Evolutionary conservation across 2,888 invertebrate genomes (phyloP).

Genomic region (Toxonevra muliebris): DNA sequence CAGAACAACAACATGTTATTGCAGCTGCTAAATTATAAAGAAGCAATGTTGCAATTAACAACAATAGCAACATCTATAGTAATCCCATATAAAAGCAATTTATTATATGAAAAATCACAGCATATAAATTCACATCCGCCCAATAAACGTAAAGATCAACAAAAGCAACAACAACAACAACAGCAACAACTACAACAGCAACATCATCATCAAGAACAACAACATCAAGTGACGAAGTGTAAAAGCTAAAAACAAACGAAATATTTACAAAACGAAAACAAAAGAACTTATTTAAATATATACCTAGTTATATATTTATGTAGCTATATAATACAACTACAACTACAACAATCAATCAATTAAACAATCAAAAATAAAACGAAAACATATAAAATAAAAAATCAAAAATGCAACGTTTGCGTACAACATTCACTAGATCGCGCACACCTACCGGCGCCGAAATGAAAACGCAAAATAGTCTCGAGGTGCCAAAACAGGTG

Average conservation of each 20-base stretch:
- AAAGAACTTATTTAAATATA: constrained; percentile 14
- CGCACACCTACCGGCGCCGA: constrained; percentile 88
- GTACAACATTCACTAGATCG: constrained; percentile 87
- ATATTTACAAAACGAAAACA: background rate
- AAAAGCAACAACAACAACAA: constrained; percentile 10
- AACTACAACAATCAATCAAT: constrained; percentile 15
- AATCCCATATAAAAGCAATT: constrained; percentile 8
- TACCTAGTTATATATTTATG: background rate
- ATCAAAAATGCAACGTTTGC: constrained; percentile 68
- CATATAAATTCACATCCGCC: constrained; percentile 20
- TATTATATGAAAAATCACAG: background rate
- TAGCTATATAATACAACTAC: background rate
- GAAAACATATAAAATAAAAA: constrained; percentile 6
- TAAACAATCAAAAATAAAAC: background rate
- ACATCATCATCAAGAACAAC: constrained; percentile 31
- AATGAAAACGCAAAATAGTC: constrained; percentile 91
- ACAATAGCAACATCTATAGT: constrained; percentile 23
- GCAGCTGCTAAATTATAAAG: background rate
- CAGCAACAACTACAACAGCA: constrained; percentile 1
- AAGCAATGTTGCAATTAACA: constrained; percentile 11
- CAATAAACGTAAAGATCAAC: constrained; percentile 23
- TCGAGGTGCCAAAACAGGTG: constrained; percentile 88
- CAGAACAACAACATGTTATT: constrained; percentile 21
- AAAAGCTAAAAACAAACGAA: constrained; percentile 7
- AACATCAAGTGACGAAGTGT: background rate